These are phyloP conservation scores for Anthrax anthrax DNA, from an alignment of 2,888 invertebrate species.

Conservation along the genomic window DNA sequence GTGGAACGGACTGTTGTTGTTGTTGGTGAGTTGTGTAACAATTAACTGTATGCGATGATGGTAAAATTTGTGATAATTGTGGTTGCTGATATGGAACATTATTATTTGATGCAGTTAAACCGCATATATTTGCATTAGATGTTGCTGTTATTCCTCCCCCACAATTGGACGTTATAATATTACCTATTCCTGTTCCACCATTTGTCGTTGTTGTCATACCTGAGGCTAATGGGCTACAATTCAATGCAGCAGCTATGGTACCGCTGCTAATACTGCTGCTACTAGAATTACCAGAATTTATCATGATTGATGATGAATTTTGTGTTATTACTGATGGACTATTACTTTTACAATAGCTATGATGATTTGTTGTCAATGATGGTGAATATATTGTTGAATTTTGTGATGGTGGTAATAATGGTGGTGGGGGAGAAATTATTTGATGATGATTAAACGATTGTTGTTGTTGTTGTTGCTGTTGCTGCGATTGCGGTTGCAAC, in stretches of 20 bases:
- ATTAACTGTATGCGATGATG: conserved; percentile 1
- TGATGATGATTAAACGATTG: background rate
- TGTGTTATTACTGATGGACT: background rate
- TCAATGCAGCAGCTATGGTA: no score
- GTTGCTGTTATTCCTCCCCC: no score
- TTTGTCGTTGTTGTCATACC: background rate
- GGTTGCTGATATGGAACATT: background rate
- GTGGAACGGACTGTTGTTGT: background rate
- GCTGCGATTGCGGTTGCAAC: background rate
- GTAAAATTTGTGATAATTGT: background rate
- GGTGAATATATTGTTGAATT: no score
- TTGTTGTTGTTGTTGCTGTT: background rate
- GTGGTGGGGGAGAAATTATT: background rate
- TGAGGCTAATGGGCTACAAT: background rate
- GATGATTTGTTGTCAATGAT: background rate
- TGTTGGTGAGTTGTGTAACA: conserved; percentile 1
- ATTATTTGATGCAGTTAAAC: no score
- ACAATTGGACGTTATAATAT: no score
- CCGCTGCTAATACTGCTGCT: background rate
- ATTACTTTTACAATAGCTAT: no score
- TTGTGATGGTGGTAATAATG: background rate
- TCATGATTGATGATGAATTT: background rate
- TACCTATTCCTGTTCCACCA: no score
- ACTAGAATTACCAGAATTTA: background rate
- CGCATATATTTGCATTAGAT: no score